Base-by-base conservation (phyloP, 2,797 vertebrate genomes). In the Notoglanidium macrostoma region DNA sequence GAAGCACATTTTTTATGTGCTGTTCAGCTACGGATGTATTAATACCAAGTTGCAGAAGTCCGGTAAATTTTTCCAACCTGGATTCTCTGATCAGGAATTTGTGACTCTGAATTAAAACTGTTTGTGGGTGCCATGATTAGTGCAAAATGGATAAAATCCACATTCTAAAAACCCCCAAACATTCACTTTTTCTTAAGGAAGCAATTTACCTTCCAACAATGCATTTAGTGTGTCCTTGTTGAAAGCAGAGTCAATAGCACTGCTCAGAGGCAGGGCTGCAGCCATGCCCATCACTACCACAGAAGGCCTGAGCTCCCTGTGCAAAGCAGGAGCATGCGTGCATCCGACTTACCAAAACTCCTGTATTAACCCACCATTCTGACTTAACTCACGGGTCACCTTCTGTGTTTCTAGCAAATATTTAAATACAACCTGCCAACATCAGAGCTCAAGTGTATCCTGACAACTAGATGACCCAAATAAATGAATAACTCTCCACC, bases 161-260 rank as follows among this genome's bases (percentile, higher is more conserved):
- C 29, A 26, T 23, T 40, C 74, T n/a, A 17, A 51, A n/a, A 59
- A 23, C 2, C 9, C 40, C 1, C 3, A 79, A 35, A 21, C 35
- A 7, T 57, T 57, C 1, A 1, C n/a, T 74, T 15, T 5, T 11
- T 51, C 73, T 44, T 19, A 8, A 68, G 14, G 29, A 35, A 70
- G n/a, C 51, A 78, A 29, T 87, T 94, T 96, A 97, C 96, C 96
- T 97, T 97, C 94, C 92, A 96, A 92, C 85, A 96, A 95, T 79
- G 94, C 90, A 94, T 96, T 96, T 90, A 96, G 89, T 87, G 94
- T 90, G 86, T 97, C 96, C 88, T 95, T 93, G 92, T 94, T 92
- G 92, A 96, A 95, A 29, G 95, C 93, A 85, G 96, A 95, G 85
- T 94, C 95, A 90, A 96, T 91, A 51, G 95, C 89, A 91, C 87